Evolutionary conservation across 2,113 vertebrate species (phyloP).

Genomic region (Sapayoa aenigma): DNA sequence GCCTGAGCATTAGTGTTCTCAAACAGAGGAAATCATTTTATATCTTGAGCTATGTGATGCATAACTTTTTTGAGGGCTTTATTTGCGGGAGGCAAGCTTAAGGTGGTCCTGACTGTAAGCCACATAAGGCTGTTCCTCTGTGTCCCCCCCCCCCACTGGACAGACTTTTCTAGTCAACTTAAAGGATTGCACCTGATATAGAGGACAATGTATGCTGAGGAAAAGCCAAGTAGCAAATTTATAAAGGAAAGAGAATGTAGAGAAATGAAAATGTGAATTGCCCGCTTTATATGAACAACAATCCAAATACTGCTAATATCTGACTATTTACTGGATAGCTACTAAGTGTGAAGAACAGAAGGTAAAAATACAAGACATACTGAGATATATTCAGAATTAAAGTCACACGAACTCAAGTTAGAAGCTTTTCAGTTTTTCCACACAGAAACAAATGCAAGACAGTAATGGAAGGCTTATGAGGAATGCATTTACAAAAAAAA

Average conservation of each 20-base stretch:
- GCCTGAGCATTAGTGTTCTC: background rate
- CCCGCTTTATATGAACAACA: background rate
- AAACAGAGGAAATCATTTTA: background rate
- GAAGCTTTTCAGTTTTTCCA: background rate
- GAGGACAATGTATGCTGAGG: background rate
- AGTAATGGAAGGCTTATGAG: background rate
- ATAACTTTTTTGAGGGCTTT: background rate
- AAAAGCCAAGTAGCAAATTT: background rate
- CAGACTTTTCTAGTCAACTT: accelerated
- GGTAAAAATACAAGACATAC: background rate
- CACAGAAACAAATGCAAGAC: background rate
- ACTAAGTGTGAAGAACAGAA: background rate
- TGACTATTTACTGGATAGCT: background rate
- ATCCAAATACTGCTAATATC: background rate
- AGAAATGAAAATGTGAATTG: background rate
- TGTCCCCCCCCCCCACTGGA: no score
- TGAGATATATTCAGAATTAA: background rate
- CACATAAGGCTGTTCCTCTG: background rate
- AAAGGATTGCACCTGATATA: background rate
- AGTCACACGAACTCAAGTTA: background rate
- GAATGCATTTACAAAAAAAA: background rate
- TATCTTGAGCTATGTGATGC: background rate
- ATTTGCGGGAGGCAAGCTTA: background rate
- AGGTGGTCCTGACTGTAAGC: background rate
- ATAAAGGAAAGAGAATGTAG: background rate